Evolutionary conservation across 2,888 invertebrate genomes (phyloP), one percentile per base, ranked within the genome.

Genomic region (Chymomyza procnemis): DNA sequence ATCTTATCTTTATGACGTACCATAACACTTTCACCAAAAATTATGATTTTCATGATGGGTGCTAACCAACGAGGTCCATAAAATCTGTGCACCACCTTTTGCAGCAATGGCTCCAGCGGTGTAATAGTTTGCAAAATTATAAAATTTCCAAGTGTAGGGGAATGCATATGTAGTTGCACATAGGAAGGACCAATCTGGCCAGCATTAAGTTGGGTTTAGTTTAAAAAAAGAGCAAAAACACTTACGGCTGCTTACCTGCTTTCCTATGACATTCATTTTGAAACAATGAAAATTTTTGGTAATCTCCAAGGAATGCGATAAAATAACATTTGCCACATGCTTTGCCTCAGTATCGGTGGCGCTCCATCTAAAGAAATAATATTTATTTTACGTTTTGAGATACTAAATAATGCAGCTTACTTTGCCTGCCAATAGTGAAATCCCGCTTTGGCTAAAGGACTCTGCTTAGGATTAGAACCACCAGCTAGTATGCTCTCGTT

Each of bases 81-180:
- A 73, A 97, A 92, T n/a, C 95, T 91, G 86, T 97, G 97, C 0
- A 95, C 92, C 0, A 97, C 94, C 74, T 93, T 93, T 89, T 97
- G 97, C 0, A 95, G 86, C 50, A 96, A 88, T 0, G 97, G 96
- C 14, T 94, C 95, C 3, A 96, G 80, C 0, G 97, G 97, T 0
- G 95, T 96, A 1, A 97, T 94, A 0, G 94, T 94, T 89, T 97
- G 97, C 0, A 95, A 89, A 22, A 96, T 93, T 58, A 94, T 92
- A 66, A 94, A 88, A 0, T 92, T 91, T 0, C 95, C 95, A 6
- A 95, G 88, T 19, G 69, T 63, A 0, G 92, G 88, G 0, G 93
- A 93, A 0, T 93, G 83, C 74, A 97, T 90, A 14, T 91, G 88
- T 2, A 97, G 90, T 18, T 95, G 93, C 0, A 97, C 97, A 79